Evolutionary conservation across 2,888 invertebrate species (phyloP).

Genomic region (Cheilosia vulpina): DNA sequence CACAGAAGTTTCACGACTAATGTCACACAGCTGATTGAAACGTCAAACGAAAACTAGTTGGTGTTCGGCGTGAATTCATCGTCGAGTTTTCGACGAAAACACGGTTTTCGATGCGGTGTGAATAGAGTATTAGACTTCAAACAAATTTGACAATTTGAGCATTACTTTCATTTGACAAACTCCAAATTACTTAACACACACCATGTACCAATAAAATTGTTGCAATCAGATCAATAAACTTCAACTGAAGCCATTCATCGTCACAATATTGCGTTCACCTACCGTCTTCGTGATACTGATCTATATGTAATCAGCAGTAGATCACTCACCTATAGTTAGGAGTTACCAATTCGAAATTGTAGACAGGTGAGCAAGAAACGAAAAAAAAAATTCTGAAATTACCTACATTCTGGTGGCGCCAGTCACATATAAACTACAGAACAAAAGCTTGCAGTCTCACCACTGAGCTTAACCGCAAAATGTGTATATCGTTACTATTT

Average conservation of each 20-base stretch:
- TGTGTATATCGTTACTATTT: neutral
- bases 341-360: slow-evolving; percentile 4
- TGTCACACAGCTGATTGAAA: too few species aligned
- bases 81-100: too few species aligned
- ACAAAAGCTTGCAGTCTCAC: slow-evolving; percentile 1
- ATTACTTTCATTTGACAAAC: too few species aligned
- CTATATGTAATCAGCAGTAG: neutral
- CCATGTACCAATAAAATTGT: neutral
- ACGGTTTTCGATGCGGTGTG: too few species aligned
- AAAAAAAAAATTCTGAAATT: neutral
- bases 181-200: neutral
- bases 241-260: neutral
- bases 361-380: neutral
- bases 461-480: neutral
- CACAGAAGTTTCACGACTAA: too few species aligned
- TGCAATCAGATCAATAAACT: neutral
- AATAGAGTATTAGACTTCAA: too few species aligned
- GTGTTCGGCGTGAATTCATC: too few species aligned
- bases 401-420: slow-evolving; percentile 6
- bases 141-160: too few species aligned
- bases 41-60: too few species aligned
- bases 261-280: neutral
- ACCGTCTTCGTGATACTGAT: neutral
- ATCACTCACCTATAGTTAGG: slow-evolving; percentile 3
- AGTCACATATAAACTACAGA: neutral